Percentiles rank a stretch among this genome's conserved stretches.
Evolutionary conservation across 2,888 invertebrate genomes (phyloP).

Genomic region (Sminthurides aquaticus): DNA sequence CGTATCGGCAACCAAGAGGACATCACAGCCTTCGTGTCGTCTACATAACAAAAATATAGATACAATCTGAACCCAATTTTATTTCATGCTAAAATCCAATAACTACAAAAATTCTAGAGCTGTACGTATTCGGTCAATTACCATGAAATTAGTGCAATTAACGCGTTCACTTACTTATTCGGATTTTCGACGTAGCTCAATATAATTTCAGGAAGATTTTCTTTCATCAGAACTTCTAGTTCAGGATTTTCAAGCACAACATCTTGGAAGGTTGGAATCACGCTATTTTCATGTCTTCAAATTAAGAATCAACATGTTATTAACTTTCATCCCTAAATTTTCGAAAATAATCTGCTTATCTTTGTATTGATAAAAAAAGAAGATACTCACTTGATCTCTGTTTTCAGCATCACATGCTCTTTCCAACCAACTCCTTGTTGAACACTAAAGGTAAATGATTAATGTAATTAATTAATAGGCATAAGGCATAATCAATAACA

Average conservation of each 20-base stretch:
- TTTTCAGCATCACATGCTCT: too few species aligned
- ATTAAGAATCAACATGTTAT: too few species aligned
- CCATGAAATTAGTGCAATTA: neutral
- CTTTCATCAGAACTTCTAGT: neutral
- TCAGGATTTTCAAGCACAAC: neutral
- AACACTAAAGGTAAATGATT: too few species aligned
- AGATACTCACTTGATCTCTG: too few species aligned
- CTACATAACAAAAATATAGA: neutral
- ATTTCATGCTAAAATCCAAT: neutral
- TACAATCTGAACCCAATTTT: too few species aligned
- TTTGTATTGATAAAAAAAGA: too few species aligned
- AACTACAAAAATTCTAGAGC: neutral
- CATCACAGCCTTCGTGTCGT: constrained; percentile 10
- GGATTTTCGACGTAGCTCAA: constrained; percentile 8
- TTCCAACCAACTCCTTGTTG: too few species aligned
- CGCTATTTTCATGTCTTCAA: too few species aligned
- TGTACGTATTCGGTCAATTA: neutral
- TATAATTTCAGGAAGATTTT: neutral
- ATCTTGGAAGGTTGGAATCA: neutral
- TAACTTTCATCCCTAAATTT: too few species aligned
- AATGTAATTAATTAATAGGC: too few species aligned
- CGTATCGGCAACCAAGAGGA: neutral
- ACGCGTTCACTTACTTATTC: constrained; percentile 9
- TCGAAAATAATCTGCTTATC: too few species aligned
- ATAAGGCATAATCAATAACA: too few species aligned